Evolutionary conservation across 2,113 vertebrate species (phyloP).

Genomic region (Chrysemys picta): DNA sequence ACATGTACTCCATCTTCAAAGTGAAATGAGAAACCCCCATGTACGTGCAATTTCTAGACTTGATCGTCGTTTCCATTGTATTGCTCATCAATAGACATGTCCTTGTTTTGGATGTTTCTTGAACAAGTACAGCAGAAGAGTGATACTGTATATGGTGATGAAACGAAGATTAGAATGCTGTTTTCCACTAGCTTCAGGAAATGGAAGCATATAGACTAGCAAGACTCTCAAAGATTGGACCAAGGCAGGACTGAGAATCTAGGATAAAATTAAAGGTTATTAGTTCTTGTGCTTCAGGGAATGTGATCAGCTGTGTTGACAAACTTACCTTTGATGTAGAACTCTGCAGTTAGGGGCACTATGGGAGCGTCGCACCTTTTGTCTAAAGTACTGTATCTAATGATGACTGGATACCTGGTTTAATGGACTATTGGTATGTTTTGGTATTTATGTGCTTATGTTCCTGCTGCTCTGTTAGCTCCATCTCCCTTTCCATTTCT

Average conservation of each 20-base stretch:
- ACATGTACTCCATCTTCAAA: too few relatives aligned
- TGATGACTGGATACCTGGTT: background rate
- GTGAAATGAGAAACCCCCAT: too few relatives aligned
- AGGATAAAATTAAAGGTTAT: conserved; percentile 24
- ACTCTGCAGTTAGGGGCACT: background rate
- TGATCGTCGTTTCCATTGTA: too few relatives aligned
- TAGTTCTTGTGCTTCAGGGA: background rate
- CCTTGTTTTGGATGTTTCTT: too few relatives aligned
- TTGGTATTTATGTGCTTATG: fast-evolving
- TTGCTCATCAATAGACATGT: too few relatives aligned
- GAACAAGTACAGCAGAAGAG: too few relatives aligned
- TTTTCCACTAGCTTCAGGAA: too few relatives aligned
- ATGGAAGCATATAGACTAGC: too few relatives aligned
- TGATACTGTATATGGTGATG: too few relatives aligned
- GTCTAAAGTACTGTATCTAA: background rate
- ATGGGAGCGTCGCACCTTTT: background rate
- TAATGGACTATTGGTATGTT: background rate
- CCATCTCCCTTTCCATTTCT: background rate
- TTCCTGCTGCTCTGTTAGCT: background rate
- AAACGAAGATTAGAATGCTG: too few relatives aligned
- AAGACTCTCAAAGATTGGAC: too few relatives aligned
- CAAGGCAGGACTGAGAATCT: background rate
- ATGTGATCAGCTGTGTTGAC: background rate
- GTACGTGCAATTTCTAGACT: too few relatives aligned
- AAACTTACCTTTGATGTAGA: background rate